Evolutionary conservation across 1,140 invertebrate species (phyloP), one percentile per base, ranked within the genome.

Genomic region (Penaeus chinensis): DNA sequence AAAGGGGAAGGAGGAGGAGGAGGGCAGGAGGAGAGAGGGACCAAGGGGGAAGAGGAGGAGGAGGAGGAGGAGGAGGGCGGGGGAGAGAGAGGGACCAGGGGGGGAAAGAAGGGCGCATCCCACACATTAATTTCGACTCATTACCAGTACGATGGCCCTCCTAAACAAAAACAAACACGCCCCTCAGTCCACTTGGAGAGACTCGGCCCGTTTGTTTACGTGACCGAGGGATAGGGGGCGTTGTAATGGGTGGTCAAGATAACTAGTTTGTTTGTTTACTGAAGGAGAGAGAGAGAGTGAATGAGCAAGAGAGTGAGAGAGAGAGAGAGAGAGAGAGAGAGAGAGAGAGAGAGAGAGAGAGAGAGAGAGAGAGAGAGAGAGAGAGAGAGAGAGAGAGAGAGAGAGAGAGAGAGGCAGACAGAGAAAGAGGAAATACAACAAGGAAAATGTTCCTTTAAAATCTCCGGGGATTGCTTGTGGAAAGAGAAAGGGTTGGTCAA

Each of bases 51-150:
- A 22, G 42, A 18, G 19, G 10, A 18, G n/a, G 54, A 82, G 16
- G 27, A 66, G 11, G 19, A 7, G 27, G 8, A 7, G 1, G 4
- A 18, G 2, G 18, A 27, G n/a, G 19, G 4, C 5, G n/a, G 16
- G 54, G 54, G 5, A 1, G 5, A 3, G 27, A 5, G 10, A 18
- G 71, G 20, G 5, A 27, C 10, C 24, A 27, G 71, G 18, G 71
- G 16, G 27, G 16, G 24, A 19, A 37, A 74, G n/a, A 37, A 37
- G 42, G 42, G 42, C 19, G 71, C 42, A 24, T 19, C 71, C 71
- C 71, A 74, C 71, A 74, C 42, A 27, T 74, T 74, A 74, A 74
- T 74, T 74, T 74, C 71, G 42, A 32, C 71, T 74, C 71, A 74
- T 74, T 74, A 74, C 13, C 71, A 24, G 27, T 74, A 74, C 42